Evolutionary conservation across 2,113 vertebrate species (phyloP).

Genomic region (Seriola aureovittata): DNA sequence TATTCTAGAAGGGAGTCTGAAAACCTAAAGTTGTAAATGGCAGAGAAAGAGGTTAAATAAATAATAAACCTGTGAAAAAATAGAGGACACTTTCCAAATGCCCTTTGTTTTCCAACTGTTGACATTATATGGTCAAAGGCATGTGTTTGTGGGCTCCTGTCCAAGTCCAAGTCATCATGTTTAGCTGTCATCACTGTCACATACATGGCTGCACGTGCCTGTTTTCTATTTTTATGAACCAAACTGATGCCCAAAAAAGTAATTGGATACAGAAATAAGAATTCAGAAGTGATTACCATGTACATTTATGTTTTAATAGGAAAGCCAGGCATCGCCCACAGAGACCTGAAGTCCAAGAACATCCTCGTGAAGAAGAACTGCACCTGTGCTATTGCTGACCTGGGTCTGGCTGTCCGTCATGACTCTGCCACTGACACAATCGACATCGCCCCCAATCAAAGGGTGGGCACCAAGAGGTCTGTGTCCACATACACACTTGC

Average conservation of each 20-base stretch:
- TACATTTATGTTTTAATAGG: slow-evolving; percentile 76
- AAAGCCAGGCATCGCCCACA: slow-evolving; percentile 96
- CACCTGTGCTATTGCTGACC: slow-evolving; percentile 95
- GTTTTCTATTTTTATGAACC: not conserved
- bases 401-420: slow-evolving; percentile 94
- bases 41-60: not conserved
- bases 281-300: not conserved
- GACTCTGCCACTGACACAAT: slow-evolving; percentile 94
- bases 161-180: not conserved
- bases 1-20: not conserved
- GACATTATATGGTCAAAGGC: not conserved
- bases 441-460: slow-evolving; percentile 96
- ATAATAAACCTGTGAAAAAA: not conserved
- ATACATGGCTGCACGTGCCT: not conserved
- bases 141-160: not conserved
- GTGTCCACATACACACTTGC: slow-evolving; percentile 4
- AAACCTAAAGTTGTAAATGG: not conserved
- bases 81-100: not conserved
- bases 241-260: not conserved
- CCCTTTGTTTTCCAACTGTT: not conserved
- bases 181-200: not conserved
- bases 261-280: not conserved
- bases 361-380: slow-evolving; percentile 97
- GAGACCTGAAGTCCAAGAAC: slow-evolving; percentile 97
- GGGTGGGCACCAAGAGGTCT: slow-evolving; percentile 96